phyloP scores from a whole-genome alignment of 2,888 invertebrate genomes.

The Mantis religiosa region DNA sequence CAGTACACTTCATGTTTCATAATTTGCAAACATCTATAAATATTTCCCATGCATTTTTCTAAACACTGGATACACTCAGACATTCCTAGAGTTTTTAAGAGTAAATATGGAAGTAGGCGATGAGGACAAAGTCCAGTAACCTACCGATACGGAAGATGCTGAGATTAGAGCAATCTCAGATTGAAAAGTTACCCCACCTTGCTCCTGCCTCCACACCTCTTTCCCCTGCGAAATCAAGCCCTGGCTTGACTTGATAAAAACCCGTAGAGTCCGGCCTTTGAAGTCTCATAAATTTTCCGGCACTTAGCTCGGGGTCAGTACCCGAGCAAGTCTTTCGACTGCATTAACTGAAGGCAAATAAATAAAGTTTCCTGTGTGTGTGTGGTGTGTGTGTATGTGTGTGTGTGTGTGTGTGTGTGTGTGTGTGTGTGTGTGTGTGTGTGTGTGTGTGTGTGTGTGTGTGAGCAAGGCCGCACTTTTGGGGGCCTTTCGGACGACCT shows the following conservation, averaged over 20 bases:
- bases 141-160: background rate
- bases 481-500: background rate
- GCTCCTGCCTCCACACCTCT: background rate
- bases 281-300: background rate
- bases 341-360: background rate
- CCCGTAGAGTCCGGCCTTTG: background rate
- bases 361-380: background rate
- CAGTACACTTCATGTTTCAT: no score
- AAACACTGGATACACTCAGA: no score
- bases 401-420: background rate
- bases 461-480: background rate
- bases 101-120: no score
- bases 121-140: background rate
- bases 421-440: no score
- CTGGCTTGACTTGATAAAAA: background rate
- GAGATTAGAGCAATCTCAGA: background rate
- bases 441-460: background rate
- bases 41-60: no score
- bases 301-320: conserved; percentile 14
- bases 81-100: no score
- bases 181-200: background rate
- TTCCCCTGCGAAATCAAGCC: background rate
- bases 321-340: background rate
- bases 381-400: background rate
- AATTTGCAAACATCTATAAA: no score